Evolutionary conservation across 2,797 vertebrate species (phyloP).

Genomic region (Glyptemys insculpta): DNA sequence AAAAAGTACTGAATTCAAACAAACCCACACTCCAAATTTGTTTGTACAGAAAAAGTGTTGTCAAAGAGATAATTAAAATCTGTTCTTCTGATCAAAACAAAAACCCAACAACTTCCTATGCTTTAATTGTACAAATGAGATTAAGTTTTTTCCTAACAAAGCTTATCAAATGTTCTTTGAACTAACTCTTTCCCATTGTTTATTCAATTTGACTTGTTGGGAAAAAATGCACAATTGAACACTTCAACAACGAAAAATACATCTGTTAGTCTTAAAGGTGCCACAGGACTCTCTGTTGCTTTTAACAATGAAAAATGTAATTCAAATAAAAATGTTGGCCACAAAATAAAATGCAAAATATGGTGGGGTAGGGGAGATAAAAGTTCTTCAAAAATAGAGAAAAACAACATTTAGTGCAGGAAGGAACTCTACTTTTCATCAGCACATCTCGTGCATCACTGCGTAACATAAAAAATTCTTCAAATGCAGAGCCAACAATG

Average conservation of each 20-base stretch:
- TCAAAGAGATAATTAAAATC: conserved; percentile 4
- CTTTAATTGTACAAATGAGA: neutral
- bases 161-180: neutral
- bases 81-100: neutral
- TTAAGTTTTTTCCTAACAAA: neutral
- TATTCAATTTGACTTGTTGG: neutral
- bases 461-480: neutral
- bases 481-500: neutral
- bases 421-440: neutral
- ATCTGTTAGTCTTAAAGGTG: no score
- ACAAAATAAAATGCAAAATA: neutral
- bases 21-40: neutral
- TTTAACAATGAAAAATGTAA: neutral
- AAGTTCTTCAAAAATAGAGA: neutral
- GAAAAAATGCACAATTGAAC: neutral
- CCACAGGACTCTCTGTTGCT: no score
- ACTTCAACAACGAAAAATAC: neutral
- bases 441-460: neutral
- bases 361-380: neutral
- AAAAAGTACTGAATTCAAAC: neutral
- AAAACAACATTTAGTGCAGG: neutral
- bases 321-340: neutral
- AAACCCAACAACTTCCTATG: neutral
- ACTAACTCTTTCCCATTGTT: neutral
- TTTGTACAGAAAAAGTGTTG: neutral